Evolutionary conservation across 2,888 invertebrate species (phyloP).

Genomic region (Xestoiulus laeticollis): DNA sequence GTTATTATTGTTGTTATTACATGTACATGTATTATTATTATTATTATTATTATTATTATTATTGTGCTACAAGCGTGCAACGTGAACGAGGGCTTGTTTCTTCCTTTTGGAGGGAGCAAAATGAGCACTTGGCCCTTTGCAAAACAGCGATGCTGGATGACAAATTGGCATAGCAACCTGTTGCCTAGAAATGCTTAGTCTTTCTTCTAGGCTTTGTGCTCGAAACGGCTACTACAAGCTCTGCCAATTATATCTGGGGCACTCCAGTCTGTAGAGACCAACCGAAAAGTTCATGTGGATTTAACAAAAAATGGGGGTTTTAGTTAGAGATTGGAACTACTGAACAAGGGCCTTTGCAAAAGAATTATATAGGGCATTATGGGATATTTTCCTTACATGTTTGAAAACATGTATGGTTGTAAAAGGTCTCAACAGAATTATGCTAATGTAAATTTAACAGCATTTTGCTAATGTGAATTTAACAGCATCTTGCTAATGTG

Average conservation of each 20-base stretch:
- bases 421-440: too few relatives aligned
- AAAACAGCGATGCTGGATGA: neutral
- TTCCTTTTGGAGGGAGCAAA: neutral
- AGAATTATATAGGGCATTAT: too few relatives aligned
- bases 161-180: conserved; percentile 30
- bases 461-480: too few relatives aligned
- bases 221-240: conserved; percentile 7
- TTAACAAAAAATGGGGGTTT: too few relatives aligned
- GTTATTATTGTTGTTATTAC: neutral
- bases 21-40: neutral
- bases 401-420: too few relatives aligned
- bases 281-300: neutral
- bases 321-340: too few relatives aligned
- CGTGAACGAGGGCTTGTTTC: neutral
- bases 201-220: neutral
- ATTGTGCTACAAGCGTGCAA: neutral
- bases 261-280: neutral
- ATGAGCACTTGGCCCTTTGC: neutral
- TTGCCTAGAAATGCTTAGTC: conserved; percentile 29
- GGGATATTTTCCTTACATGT: too few relatives aligned
- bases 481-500: too few relatives aligned
- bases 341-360: too few relatives aligned
- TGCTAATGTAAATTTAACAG: too few relatives aligned
- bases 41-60: neutral
- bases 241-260: conserved; percentile 15